Base-by-base conservation (phyloP, 2,797 vertebrate genomes). In the Danio jaintianensis region DNA sequence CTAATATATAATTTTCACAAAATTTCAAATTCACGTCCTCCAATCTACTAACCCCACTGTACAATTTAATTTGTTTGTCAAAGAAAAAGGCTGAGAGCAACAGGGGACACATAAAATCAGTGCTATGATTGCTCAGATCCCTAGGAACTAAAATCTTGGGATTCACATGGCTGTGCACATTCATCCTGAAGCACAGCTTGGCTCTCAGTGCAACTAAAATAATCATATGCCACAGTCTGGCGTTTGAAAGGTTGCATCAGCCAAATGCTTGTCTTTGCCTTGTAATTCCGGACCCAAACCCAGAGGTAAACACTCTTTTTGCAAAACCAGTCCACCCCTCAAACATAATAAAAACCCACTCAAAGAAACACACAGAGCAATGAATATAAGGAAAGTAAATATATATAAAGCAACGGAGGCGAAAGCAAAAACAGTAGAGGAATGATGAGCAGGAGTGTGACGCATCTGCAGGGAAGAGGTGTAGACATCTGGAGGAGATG, bases 301-400 rank as follows among this genome's bases (percentile, higher is more conserved):
- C 48, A 72, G 20, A 56, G 79, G 50, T 77, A 82, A 84, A 82
- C 4, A 55, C 55, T 47, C 72, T 47, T 22, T 82, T 62, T 66
- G 73, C 77, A 12, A 68, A 81, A 85, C n/a, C 68, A 81, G 74
- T 53, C 43, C 13, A 59, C 48, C 72, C 75, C 71, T 29, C 68
- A 78, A 87, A 81, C 69, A 69, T 78, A 85, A 82, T 82, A 29
- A 84, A 83, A 68, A 86, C 79, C 74, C 72, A 81, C 85, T 90
- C 85, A 42, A 43, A 89, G 74, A 81, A 80, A 79, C 66, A 84
- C 85, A 83, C 83, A 80, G 83, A 85, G 87, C 87, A 85, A 87
- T 78, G 18, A 78, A 77, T 62, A 83, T 56, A 68, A n/a, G 38
- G 48, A 40, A 61, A 77, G 36, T 79, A 15, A n/a, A n/a, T 29